Evolutionary conservation across 2,888 invertebrate species (phyloP).

Genomic region (Andrena minutula): DNA sequence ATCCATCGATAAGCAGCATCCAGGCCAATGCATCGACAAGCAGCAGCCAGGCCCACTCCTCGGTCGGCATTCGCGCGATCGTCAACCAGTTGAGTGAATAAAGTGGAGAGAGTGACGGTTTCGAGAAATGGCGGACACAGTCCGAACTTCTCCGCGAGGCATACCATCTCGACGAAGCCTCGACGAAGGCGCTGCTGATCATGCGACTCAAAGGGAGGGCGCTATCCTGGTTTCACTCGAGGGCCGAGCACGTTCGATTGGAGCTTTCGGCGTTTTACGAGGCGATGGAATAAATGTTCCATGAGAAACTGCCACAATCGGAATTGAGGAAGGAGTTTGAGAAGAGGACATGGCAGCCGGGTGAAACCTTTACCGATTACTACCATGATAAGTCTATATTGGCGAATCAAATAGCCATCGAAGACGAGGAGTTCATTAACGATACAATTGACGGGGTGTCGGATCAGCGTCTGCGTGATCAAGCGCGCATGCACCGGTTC

Average conservation of each 20-base stretch:
- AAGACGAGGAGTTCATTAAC: not conserved
- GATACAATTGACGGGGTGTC: not conserved
- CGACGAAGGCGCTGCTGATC: not conserved
- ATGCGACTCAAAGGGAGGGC: slow-evolving; percentile 2
- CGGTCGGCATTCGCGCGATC: slow-evolving; percentile 4
- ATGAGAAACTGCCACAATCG: not conserved
- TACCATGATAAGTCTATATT: slow-evolving; percentile 4
- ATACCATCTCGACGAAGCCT: not conserved
- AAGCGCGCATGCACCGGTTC: slow-evolving; percentile 7
- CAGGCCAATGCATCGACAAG: not conserved
- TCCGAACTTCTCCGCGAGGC: slow-evolving; percentile 5
- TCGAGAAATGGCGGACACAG: slow-evolving; percentile 6
- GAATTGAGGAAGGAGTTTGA: not conserved
- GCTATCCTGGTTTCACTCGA: slow-evolving; percentile 12
- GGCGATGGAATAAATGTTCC: slow-evolving; percentile 13
- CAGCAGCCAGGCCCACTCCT: not conserved
- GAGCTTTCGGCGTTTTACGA: not conserved
- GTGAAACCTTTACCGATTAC: not conserved
- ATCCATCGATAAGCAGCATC: not conserved
- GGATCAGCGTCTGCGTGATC: not conserved
- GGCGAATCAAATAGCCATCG: slow-evolving; percentile 7
- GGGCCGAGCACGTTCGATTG: slow-evolving; percentile 6
- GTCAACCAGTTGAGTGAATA: not conserved
- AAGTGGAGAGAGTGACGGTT: not conserved
- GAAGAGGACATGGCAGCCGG: not conserved